Evolutionary conservation across 2,113 vertebrate species (phyloP).

Genomic region (Podarcis raffonei): DNA sequence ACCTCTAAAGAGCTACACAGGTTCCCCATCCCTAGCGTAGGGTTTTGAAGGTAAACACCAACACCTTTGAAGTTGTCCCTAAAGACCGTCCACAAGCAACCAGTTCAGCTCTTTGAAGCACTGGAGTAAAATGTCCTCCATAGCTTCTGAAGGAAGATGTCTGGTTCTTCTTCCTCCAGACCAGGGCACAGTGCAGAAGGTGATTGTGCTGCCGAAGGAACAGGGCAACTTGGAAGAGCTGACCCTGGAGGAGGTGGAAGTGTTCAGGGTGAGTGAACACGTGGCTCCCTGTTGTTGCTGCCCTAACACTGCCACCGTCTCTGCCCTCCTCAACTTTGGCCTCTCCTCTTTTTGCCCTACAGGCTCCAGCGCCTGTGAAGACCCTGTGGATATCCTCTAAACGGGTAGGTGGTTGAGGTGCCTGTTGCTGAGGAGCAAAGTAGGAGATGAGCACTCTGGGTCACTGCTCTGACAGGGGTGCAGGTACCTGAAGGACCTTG

Average conservation of each 20-base stretch:
- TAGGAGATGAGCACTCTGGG: neutral
- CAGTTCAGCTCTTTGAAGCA: neutral
- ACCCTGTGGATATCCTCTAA: constrained; percentile 86
- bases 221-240: constrained; percentile 80
- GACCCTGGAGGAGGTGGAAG: constrained; percentile 84
- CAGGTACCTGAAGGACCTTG: neutral
- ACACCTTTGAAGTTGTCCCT: neutral
- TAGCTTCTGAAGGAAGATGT: neutral
- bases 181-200: constrained; percentile 84
- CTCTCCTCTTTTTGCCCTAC: neutral
- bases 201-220: constrained; percentile 84
- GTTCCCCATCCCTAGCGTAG: neutral
- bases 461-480: neutral
- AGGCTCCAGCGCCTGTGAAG: constrained; percentile 81
- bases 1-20: neutral
- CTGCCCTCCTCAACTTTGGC: neutral
- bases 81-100: neutral
- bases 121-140: neutral
- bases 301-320: neutral
- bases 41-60: neutral
- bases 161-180: constrained; percentile 52
- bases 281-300: neutral
- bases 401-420: constrained; percentile 67
- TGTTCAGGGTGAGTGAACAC: constrained; percentile 78
- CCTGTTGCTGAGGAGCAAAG: neutral